Percentiles rank a stretch among this genome's conserved stretches.
Conservation (phyloP, 2,113 vertebrate genomes). For the Probosciger aterrimus region DNA sequence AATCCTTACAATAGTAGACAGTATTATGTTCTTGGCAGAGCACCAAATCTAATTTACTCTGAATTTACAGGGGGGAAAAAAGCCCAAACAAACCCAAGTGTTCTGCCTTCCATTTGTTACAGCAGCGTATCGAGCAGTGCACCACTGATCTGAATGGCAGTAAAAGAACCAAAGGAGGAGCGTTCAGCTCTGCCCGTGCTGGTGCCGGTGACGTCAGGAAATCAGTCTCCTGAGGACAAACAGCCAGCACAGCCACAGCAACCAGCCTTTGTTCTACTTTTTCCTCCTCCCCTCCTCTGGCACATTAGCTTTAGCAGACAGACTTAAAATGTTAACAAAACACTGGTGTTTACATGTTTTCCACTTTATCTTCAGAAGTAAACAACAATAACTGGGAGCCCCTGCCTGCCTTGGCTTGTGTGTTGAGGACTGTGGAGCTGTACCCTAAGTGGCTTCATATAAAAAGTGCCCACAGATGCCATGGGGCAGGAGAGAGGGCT, state of each 20-base stretch:
- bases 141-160: background rate
- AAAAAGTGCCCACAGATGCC: background rate
- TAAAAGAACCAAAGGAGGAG: background rate
- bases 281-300: background rate
- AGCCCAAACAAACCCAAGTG: background rate
- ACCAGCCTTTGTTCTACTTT: slow-evolving; percentile 15
- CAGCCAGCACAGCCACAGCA: slow-evolving; percentile 11
- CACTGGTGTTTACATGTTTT: background rate
- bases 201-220: background rate
- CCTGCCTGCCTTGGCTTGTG: background rate
- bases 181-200: background rate
- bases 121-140: background rate
- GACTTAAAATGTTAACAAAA: slow-evolving; percentile 23
- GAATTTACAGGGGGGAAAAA: background rate
- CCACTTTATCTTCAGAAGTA: background rate
- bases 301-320: background rate
- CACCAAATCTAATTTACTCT: slow-evolving; percentile 48
- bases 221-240: slow-evolving; percentile 17
- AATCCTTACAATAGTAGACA: background rate
- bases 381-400: background rate
- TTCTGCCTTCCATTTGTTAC: background rate
- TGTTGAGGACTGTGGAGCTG: fast-evolving
- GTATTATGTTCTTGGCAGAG: slow-evolving; percentile 5
- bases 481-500: fast-evolving
- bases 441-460: background rate